These are phyloP conservation scores for Luperina nickerlii DNA, from an alignment of 2,888 invertebrate species.

Conservation along the genomic window DNA sequence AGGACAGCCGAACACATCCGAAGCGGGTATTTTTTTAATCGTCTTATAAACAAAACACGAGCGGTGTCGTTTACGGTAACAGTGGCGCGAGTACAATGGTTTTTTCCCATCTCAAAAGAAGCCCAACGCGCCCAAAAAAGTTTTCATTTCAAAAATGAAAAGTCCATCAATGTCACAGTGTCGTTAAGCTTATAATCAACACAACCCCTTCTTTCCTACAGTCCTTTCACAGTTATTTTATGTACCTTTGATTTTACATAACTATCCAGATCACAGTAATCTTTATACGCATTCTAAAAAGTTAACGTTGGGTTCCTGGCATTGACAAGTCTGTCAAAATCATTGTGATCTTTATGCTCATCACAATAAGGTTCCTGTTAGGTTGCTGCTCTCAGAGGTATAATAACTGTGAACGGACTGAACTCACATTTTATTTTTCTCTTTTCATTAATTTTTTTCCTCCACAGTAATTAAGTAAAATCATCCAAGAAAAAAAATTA, in stretches of 20 bases:
- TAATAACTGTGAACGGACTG: not conserved
- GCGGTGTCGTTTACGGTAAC: too few relatives aligned
- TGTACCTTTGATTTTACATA: too few relatives aligned
- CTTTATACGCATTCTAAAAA: not conserved
- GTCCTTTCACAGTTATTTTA: too few relatives aligned
- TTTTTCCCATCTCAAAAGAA: too few relatives aligned
- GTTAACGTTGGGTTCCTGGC: not conserved
- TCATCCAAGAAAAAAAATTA: constrained; percentile 11
- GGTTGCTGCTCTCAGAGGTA: not conserved
- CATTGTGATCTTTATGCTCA: not conserved
- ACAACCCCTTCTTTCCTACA: not conserved
- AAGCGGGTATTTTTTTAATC: too few relatives aligned
- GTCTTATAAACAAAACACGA: too few relatives aligned
- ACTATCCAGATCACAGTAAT: too few relatives aligned
- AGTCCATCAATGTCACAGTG: not conserved
- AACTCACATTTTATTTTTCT: not conserved
- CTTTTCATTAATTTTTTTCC: constrained; percentile 4
- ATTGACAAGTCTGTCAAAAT: not conserved
- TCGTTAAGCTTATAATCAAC: not conserved
- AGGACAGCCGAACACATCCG: too few relatives aligned
- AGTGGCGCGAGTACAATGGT: too few relatives aligned
- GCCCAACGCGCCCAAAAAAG: too few relatives aligned
- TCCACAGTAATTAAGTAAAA: not conserved
- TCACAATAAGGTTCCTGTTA: not conserved
- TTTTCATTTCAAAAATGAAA: too few relatives aligned